Conservation (phyloP, 1,140 invertebrate genomes). For the Bathynomus jamesi region DNA sequence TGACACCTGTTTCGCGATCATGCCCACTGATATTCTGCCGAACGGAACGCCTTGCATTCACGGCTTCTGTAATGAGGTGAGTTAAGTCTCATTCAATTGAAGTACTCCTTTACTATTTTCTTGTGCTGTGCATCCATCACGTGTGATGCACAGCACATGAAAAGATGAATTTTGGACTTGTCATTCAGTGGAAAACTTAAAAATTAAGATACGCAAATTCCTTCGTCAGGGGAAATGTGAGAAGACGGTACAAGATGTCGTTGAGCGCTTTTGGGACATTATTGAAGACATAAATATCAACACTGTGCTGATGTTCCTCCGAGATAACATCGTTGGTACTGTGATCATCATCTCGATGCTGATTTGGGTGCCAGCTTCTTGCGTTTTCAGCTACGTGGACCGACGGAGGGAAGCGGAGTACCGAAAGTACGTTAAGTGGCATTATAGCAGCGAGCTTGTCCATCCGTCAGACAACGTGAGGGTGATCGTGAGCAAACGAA, state of each 20-base stretch:
- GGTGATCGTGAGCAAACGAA: conserved; percentile 35
- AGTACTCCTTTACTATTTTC: too few species aligned
- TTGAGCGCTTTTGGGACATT: conserved; percentile 91
- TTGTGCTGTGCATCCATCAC: too few species aligned
- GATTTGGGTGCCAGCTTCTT: conserved; percentile 73
- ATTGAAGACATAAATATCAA: conserved; percentile 94
- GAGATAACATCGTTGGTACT: conserved; percentile 82
- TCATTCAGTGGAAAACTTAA: too few species aligned
- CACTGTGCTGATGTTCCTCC: conserved; percentile 73
- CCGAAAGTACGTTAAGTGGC: conserved; percentile 31
- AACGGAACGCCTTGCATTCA: conserved; percentile 93
- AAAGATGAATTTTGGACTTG: too few species aligned
- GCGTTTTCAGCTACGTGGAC: conserved; percentile 44
- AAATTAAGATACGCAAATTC: background rate
- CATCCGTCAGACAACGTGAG: conserved; percentile 30
- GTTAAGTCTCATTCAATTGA: too few species aligned
- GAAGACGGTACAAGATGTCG: conserved; percentile 89
- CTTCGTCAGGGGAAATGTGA: conserved; percentile 72
- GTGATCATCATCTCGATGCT: conserved; percentile 78
- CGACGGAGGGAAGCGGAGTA: conserved; percentile 6
- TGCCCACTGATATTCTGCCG: conserved; percentile 58
- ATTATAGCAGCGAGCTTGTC: conserved; percentile 32
- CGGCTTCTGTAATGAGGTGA: conserved; percentile 72
- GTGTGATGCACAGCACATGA: too few species aligned
- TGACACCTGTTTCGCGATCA: conserved; percentile 81